These are phyloP conservation scores for Chaetogeoica ovagalla DNA, from an alignment of 2,888 invertebrate genomes.

Conservation along the genomic window DNA sequence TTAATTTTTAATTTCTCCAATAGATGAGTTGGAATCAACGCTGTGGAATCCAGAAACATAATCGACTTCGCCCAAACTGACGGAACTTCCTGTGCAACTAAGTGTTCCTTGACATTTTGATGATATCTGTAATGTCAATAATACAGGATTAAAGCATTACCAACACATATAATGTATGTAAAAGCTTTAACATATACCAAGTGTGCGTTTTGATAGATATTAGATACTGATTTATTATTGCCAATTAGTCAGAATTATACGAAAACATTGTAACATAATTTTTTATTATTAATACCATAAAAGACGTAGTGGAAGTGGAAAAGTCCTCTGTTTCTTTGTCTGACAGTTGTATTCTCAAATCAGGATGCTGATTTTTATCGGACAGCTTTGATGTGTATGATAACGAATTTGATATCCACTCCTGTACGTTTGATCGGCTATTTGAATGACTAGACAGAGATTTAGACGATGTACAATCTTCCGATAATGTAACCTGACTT, in stretches of 20 bases:
- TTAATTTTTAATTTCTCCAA: slow-evolving; percentile 14
- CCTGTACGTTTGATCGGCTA: neutral
- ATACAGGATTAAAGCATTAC: neutral
- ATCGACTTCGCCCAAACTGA: slow-evolving; percentile 24
- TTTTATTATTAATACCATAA: slow-evolving; percentile 17
- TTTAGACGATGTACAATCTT: neutral
- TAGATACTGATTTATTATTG: no score
- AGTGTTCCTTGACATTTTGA: slow-evolving; percentile 7
- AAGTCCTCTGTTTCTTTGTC: neutral
- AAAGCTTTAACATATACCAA: neutral
- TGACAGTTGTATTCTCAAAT: neutral
- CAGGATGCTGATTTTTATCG: neutral
- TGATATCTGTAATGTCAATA: neutral
- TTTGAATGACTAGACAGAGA: neutral
- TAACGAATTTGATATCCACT: slow-evolving; percentile 16
- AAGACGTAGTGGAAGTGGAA: neutral
- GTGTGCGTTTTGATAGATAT: neutral
- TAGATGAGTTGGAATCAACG: neutral
- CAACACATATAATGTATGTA: neutral
- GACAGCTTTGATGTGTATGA: neutral
- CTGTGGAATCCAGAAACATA: neutral
- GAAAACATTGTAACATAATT: neutral
- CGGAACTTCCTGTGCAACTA: slow-evolving; percentile 7
- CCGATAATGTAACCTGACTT: neutral
- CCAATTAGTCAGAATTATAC: neutral